Base-by-base conservation (phyloP, 2,113 vertebrate species). In the Engraulis encrasicolus region DNA sequence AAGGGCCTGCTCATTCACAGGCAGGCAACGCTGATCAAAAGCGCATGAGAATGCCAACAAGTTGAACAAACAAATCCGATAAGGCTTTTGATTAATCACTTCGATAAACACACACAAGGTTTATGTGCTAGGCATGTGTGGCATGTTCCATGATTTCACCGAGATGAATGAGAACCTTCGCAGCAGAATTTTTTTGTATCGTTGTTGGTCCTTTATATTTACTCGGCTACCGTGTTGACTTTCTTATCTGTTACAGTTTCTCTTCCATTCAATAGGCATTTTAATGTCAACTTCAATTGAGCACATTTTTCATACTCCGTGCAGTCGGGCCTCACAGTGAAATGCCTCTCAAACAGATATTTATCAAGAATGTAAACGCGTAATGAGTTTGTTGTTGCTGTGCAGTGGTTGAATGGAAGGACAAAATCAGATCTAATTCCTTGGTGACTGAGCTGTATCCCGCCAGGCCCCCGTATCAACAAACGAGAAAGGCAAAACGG, bases 21-120 rank as follows among this genome's bases (percentile, higher is more conserved):
- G 58, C 6, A 71, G 82, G 58, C 48, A 81, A 14, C n/a, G 12
- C 61, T 71, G 78, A 79, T 58, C 83, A 61, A 34, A 79, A 74
- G 66, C 31, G 66, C 31, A 74, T 74, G 66, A 34, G 66, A 74
- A 74, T 12, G 27, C 23, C 66, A 34, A 27, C 27, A 74, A 74
- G 66, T 74, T 74, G 31, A 34, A 74, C 66, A 74, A 74, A 74
- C 66, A 74, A 74, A 74, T 74, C 66, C 66, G 66, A 74, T 74
- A 74, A 74, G 66, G 66, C 12, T 31, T n/a, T 31, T 0, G 66
- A 74, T 74, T 74, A 74, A 74, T 74, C 66, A 31, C 66, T 31
- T 74, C 31, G 66, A 74, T 74, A 74, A 34, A 31, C 27, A 58
- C 54, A 58, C 23, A n/a, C 54, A 3, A 74, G 66, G 66, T 74